Evolutionary conservation across 2,113 vertebrate genomes (phyloP), one percentile per base, ranked within the genome.

Genomic region (Oxyruncus cristatus): DNA sequence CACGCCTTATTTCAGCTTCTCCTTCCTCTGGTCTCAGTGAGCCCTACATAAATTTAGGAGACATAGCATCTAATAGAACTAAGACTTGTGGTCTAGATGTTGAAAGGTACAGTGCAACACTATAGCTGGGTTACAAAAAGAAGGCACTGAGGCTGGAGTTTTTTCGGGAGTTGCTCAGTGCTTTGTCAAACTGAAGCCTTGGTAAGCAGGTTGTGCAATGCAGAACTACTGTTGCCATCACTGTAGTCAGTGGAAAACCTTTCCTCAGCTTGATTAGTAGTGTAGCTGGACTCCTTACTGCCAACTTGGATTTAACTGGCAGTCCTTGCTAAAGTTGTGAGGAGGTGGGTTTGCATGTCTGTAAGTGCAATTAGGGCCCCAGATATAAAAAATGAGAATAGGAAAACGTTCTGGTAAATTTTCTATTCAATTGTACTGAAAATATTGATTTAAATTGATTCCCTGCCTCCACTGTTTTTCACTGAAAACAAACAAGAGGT

Each of bases 401-500:
- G 42, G 19, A 61, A 73, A 28, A 52, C 2, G 1, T 86, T 94
- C 85, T 91, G 52, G 41, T 88, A 82, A 94, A 87, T 90, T 90
- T 46, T 92, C 19, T 47, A n/a, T 87, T 89, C 20, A 91, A 8
- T 87, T 81, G 93, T 67, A 47, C 44, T 44, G 73, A 93, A 96
- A 93, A 93, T 92, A 94, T 96, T 94, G 95, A 96, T 96, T 94
- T 75, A 81, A 86, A 97, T 95, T 85, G 86, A 96, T 95, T 96
- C 86, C 21, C 80, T 93, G 91, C 80, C 93, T 92, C 92, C 87
- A 92, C 73, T 59, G 30, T 66, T 95, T 97, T 92, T 87, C 68
- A 75, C 26, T 82, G 88, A 85, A 95, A 95, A 79, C 66, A 96
- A 97, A 96, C 76, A 92, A 84, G 88, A 94, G 76, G 93, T 87